phyloP scores from a whole-genome alignment of 2,797 vertebrate genomes.

The Sarcophilus harrisii region DNA sequence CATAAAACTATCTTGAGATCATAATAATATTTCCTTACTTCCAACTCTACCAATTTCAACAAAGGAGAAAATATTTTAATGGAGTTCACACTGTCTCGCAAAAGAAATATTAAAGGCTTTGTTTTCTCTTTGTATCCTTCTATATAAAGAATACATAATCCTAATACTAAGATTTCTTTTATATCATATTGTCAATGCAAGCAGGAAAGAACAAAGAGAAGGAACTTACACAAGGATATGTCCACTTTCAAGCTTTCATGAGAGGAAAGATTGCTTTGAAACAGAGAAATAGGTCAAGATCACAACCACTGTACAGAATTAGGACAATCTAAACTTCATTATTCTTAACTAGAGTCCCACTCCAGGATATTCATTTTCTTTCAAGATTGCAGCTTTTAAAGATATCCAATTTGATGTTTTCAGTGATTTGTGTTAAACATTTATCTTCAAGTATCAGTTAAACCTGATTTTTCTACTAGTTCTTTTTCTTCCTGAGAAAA shows the following conservation, averaged over 20 bases:
- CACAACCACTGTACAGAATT: slow-evolving; percentile 9
- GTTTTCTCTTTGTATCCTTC: slow-evolving; percentile 46
- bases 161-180: background rate
- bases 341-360: slow-evolving; percentile 36
- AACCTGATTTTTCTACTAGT: background rate
- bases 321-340: slow-evolving; percentile 2
- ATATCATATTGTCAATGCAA: slow-evolving; percentile 2
- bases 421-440: background rate
- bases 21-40: slow-evolving; percentile 44
- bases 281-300: slow-evolving; percentile 22
- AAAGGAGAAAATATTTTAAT: slow-evolving; percentile 16
- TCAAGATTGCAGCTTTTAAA: slow-evolving; percentile 24
- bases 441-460: slow-evolving; percentile 59
- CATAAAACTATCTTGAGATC: slow-evolving; percentile 7
- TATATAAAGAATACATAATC: slow-evolving; percentile 63
- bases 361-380: slow-evolving; percentile 39
- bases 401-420: slow-evolving; percentile 35
- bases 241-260: slow-evolving; percentile 8
- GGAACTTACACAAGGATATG: background rate
- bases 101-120: slow-evolving; percentile 22
- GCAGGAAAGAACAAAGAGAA: background rate
- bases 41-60: slow-evolving; percentile 58
- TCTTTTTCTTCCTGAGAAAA: slow-evolving; percentile 42
- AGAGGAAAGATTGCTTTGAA: background rate
- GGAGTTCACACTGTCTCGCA: background rate